These are phyloP conservation scores for Galaxias olidus DNA, from an alignment of 2,797 vertebrate genomes.

Conservation along the genomic window DNA sequence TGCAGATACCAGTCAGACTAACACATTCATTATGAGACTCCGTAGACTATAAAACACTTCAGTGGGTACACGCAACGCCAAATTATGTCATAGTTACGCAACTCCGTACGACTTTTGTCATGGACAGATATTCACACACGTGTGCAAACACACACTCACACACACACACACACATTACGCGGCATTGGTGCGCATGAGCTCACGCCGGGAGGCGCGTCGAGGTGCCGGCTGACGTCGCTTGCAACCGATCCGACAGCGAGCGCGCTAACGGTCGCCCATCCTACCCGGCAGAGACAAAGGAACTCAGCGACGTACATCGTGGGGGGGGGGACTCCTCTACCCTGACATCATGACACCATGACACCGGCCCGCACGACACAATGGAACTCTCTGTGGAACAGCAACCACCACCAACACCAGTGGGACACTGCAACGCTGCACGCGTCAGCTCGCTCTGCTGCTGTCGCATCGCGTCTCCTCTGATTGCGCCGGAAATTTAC, in stretches of 20 bases:
- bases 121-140: constrained; percentile 16
- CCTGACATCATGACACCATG: constrained; percentile 32
- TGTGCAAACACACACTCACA: not conserved
- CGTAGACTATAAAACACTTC: constrained; percentile 34
- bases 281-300: constrained; percentile 43
- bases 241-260: too few relatives aligned
- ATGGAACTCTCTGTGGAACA: constrained; percentile 32
- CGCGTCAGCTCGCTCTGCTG: constrained; percentile 1
- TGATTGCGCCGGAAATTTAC: constrained; percentile 27
- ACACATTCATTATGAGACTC: constrained; percentile 32
- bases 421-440: not conserved
- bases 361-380: constrained; percentile 40
- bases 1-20: not conserved
- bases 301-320: too few relatives aligned
- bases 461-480: constrained; percentile 28
- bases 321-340: constrained; percentile 34
- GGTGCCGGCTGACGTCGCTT: constrained; percentile 20
- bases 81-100: constrained; percentile 23
- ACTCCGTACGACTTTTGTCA: constrained; percentile 34
- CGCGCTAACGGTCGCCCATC: constrained; percentile 9
- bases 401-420: constrained; percentile 30
- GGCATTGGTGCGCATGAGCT: constrained; percentile 39
- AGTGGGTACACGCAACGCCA: constrained; percentile 33
- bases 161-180: not conserved
- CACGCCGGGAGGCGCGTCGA: constrained; percentile 4